Evolutionary conservation across 2,113 vertebrate species (phyloP).

Genomic region (Cavia porcellus): DNA sequence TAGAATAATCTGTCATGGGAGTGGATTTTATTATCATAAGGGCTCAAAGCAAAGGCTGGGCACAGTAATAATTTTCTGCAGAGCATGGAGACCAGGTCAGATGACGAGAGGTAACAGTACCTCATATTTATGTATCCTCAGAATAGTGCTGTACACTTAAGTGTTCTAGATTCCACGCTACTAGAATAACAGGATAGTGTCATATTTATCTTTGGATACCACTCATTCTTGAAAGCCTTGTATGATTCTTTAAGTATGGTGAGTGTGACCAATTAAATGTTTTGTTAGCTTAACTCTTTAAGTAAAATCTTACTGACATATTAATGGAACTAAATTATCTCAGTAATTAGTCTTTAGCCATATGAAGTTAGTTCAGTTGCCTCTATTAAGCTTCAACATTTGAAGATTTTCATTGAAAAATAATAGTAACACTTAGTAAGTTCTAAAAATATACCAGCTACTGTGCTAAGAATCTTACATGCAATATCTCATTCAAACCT

Average conservation of each 20-base stretch:
- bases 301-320: constrained; percentile 55
- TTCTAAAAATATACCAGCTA: constrained; percentile 52
- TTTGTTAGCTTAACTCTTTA: constrained; percentile 20
- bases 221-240: not conserved
- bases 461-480: not conserved
- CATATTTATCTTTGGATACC: too few relatives aligned
- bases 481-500: not conserved
- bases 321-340: constrained; percentile 44
- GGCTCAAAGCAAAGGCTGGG: not conserved
- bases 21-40: not conserved
- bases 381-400: constrained; percentile 41
- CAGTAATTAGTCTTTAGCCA: not conserved
- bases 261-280: not conserved
- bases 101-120: not conserved
- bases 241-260: not conserved
- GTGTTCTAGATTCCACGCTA: not conserved
- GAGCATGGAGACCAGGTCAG: not conserved
- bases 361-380: constrained; percentile 28
- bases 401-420: constrained; percentile 33
- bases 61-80: not conserved
- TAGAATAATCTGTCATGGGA: not conserved
- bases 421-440: constrained; percentile 32
- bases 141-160: not conserved
- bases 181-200: not conserved
- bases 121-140: not conserved